Conservation (phyloP, 2,797 vertebrate species). For the Yasuhikotakia modesta region DNA sequence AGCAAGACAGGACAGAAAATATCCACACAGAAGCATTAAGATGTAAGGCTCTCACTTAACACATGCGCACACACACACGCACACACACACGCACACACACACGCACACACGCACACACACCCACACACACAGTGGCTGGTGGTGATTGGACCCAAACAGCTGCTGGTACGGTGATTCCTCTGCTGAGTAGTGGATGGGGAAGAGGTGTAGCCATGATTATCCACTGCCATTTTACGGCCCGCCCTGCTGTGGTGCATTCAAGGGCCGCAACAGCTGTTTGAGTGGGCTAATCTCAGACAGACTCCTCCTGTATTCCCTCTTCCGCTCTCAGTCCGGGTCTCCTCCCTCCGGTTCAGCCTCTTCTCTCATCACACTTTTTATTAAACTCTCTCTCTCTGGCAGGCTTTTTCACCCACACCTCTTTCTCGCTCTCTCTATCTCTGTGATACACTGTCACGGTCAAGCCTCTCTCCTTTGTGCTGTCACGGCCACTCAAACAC, state of each 20-base stretch:
- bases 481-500: neutral
- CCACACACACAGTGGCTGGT: conserved; percentile 28
- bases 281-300: conserved; percentile 43
- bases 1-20: conserved; percentile 26
- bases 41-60: conserved; percentile 8
- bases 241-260: conserved; percentile 39
- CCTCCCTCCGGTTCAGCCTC: conserved; percentile 27
- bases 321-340: conserved; percentile 35
- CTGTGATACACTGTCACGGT: conserved; percentile 9
- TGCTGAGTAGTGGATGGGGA: conserved; percentile 45
- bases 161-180: conserved; percentile 36
- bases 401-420: neutral
- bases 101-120: neutral
- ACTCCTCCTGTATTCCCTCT: conserved; percentile 6
- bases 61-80: no score
- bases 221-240: conserved; percentile 33
- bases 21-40: conserved; percentile 9
- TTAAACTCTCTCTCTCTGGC: conserved; percentile 38
- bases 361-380: conserved; percentile 37
- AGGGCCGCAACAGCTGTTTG: conserved; percentile 55
- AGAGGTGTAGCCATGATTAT: conserved; percentile 48
- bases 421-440: conserved; percentile 6
- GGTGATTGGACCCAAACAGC: conserved; percentile 44
- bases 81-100: no score
- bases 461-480: neutral